A percentile compares a stretch with the other conserved stretches of the same genome.
Evolutionary conservation across 2,113 vertebrate species (phyloP).

Genomic region (Malurus melanocephalus): DNA sequence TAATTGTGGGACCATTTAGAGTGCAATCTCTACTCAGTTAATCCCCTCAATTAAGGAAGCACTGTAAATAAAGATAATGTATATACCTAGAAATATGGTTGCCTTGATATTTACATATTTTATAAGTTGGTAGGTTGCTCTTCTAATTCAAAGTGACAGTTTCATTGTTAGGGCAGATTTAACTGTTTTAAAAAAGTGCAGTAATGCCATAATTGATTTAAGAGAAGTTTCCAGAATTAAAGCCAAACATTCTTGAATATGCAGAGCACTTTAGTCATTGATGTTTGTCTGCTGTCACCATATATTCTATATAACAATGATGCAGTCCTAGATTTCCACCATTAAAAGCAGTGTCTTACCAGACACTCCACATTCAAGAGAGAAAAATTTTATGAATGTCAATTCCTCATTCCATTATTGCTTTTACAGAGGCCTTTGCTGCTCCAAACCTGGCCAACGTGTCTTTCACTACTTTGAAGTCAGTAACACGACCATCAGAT

Average conservation of each 20-base stretch:
- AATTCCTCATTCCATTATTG: not conserved
- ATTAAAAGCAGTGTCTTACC: not conserved
- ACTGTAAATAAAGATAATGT: slow-evolving; percentile 63
- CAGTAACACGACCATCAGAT: not conserved
- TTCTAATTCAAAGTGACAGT: slow-evolving; percentile 9
- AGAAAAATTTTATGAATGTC: not conserved
- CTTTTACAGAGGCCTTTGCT: not conserved
- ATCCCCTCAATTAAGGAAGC: slow-evolving; percentile 43
- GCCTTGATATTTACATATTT: slow-evolving; percentile 59
- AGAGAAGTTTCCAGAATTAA: not conserved
- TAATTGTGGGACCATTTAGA: slow-evolving; percentile 60
- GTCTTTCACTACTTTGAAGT: not conserved
- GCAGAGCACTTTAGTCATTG: not conserved
- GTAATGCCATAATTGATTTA: not conserved
- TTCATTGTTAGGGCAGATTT: slow-evolving; percentile 21
- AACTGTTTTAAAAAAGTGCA: not conserved
- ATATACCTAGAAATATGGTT: slow-evolving; percentile 31
- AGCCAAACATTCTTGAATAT: not conserved
- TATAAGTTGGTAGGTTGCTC: slow-evolving; percentile 10
- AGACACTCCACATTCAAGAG: not conserved
- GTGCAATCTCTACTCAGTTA: slow-evolving; percentile 50
- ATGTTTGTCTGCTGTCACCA: not conserved
- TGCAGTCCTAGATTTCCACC: not conserved
- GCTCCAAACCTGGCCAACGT: not conserved
- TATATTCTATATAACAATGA: not conserved